Evolutionary conservation across 2,888 invertebrate species (phyloP).

Genomic region (Andrena marginata): DNA sequence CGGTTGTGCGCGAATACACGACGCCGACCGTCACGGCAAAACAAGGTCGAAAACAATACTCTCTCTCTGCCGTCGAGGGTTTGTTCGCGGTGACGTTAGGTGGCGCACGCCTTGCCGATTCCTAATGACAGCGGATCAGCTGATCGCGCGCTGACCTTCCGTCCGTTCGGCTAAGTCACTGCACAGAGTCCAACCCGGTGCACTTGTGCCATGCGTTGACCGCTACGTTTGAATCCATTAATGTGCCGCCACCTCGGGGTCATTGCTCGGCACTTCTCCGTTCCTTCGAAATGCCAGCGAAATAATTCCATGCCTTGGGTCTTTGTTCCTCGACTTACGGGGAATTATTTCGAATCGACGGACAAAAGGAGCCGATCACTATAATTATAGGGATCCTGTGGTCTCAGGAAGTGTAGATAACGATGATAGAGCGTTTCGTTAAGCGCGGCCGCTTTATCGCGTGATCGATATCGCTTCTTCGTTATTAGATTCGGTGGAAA

Average conservation of each 20-base stretch:
- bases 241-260: constrained; percentile 45
- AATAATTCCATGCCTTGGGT: not conserved
- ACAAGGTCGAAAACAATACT: constrained; percentile 73
- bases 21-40: constrained; percentile 54
- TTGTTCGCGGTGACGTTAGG: constrained; percentile 61
- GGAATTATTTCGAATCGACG: not conserved
- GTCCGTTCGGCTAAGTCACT: constrained; percentile 68
- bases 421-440: not conserved
- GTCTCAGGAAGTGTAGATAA: not conserved
- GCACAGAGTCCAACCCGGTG: constrained; percentile 19
- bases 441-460: not conserved
- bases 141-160: constrained; percentile 77
- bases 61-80: constrained; percentile 26
- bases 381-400: not conserved
- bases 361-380: not conserved
- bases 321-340: not conserved
- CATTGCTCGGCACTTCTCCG: constrained; percentile 49
- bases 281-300: constrained; percentile 24
- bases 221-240: constrained; percentile 64
- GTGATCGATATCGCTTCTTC: constrained; percentile 28
- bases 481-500: constrained; percentile 37
- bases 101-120: constrained; percentile 61
- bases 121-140: constrained; percentile 76
- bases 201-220: constrained; percentile 16
- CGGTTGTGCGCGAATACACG: constrained; percentile 9